Evolutionary conservation across 2,797 vertebrate genomes (phyloP).

Genomic region (Podargus strigoides): DNA sequence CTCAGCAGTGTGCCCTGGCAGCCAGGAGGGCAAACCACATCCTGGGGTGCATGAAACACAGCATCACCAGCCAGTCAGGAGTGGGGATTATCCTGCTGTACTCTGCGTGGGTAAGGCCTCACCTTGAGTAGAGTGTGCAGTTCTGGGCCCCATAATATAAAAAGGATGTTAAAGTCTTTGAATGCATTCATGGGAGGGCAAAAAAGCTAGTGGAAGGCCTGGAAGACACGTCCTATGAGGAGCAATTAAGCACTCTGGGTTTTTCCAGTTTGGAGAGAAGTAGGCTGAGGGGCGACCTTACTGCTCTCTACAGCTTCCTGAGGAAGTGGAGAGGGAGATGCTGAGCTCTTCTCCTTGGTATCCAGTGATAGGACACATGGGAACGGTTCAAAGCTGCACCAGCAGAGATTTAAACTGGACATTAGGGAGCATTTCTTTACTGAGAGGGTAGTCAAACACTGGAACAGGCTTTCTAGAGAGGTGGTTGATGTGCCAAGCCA

Average conservation of each 20-base stretch:
- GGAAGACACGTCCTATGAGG: not conserved
- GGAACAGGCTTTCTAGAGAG: not conserved
- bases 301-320: not conserved
- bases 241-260: not conserved
- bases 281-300: not conserved
- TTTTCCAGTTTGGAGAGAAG: not conserved
- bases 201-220: not conserved
- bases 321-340: not conserved
- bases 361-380: not conserved
- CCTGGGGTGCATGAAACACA: not conserved
- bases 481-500: not conserved
- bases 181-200: not conserved
- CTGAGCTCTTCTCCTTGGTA: not conserved
- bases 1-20: too few relatives aligned
- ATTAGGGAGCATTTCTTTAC: not conserved
- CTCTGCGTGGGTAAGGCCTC: fast-evolving
- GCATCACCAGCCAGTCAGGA: fast-evolving
- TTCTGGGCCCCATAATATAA: not conserved
- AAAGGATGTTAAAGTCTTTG: not conserved
- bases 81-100: not conserved
- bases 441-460: not conserved
- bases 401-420: not conserved
- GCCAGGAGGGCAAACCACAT: not conserved
- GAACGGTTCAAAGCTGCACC: not conserved
- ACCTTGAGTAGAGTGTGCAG: not conserved